These are phyloP conservation scores for Gortyna flavago DNA, from an alignment of 2,888 invertebrate genomes.

Conservation along the genomic window DNA sequence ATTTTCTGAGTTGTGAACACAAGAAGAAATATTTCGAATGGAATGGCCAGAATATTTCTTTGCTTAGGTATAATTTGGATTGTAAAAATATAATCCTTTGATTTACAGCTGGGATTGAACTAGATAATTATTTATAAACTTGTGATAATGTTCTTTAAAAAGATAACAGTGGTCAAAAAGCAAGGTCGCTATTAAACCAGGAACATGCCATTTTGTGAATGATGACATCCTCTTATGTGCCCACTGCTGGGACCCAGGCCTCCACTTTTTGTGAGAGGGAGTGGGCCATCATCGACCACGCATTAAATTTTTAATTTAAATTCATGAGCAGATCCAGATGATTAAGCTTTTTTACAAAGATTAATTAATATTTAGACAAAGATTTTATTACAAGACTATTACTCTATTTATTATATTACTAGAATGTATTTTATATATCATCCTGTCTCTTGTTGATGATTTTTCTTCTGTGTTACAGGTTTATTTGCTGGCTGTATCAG, in stretches of 20 bases:
- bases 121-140: not conserved
- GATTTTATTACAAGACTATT: too few relatives aligned
- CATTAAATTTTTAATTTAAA: too few relatives aligned
- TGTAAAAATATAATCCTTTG: not conserved
- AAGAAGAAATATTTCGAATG: not conserved
- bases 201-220: not conserved
- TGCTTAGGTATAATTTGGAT: not conserved
- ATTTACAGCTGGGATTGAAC: not conserved
- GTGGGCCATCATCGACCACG: not conserved
- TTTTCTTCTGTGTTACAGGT: too few relatives aligned
- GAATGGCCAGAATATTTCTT: too few relatives aligned
- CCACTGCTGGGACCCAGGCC: not conserved
- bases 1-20: not conserved
- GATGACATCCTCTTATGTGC: not conserved
- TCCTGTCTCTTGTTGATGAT: too few relatives aligned
- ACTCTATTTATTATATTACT: too few relatives aligned
- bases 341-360: too few relatives aligned
- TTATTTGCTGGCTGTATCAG: too few relatives aligned
- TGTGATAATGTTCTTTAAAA: not conserved
- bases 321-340: too few relatives aligned
- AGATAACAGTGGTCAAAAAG: not conserved
- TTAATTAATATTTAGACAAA: too few relatives aligned
- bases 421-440: too few relatives aligned
- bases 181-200: slow-evolving; percentile 1
- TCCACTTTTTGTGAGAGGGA: not conserved